A percentile compares a stretch with the other conserved stretches of the same genome.
Conservation (phyloP, 2,888 invertebrate genomes). For the Arrhopalites spinosus region DNA sequence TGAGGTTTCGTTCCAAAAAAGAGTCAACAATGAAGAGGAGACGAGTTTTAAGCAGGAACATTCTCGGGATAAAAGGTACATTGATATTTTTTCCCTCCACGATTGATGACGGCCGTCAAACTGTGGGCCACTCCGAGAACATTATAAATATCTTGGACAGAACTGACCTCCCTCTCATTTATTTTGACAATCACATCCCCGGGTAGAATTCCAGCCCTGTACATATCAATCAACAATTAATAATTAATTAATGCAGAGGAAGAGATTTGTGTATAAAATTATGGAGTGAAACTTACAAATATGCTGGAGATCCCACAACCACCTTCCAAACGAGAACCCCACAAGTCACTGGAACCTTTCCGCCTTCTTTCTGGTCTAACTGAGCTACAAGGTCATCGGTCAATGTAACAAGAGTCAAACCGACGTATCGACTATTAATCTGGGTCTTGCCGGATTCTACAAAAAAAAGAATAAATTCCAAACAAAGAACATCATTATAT, state of each 20-base stretch:
- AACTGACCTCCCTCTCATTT: conserved; percentile 70
- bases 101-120: conserved; percentile 55
- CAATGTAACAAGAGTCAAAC: conserved; percentile 87
- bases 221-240: conserved; percentile 57
- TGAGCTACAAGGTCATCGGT: conserved; percentile 77
- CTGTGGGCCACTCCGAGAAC: conserved; percentile 61
- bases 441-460: conserved; percentile 39
- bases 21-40: too few species aligned
- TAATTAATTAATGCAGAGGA: too few species aligned
- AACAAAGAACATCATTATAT: too few species aligned
- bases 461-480: not conserved
- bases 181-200: conserved; percentile 85
- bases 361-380: conserved; percentile 45
- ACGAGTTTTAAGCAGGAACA: too few species aligned
- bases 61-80: conserved; percentile 42
- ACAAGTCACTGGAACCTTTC: conserved; percentile 67
- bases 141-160: conserved; percentile 73
- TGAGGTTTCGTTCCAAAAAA: too few species aligned
- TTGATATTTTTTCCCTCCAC: conserved; percentile 45
- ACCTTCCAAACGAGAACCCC: conserved; percentile 90
- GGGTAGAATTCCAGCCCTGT: conserved; percentile 79
- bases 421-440: conserved; percentile 68
- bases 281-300: conserved; percentile 67
- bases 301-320: conserved; percentile 83
- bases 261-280: too few species aligned